Base-by-base conservation (phyloP, 2,888 invertebrate genomes). In the Stictocephala bisonia region DNA sequence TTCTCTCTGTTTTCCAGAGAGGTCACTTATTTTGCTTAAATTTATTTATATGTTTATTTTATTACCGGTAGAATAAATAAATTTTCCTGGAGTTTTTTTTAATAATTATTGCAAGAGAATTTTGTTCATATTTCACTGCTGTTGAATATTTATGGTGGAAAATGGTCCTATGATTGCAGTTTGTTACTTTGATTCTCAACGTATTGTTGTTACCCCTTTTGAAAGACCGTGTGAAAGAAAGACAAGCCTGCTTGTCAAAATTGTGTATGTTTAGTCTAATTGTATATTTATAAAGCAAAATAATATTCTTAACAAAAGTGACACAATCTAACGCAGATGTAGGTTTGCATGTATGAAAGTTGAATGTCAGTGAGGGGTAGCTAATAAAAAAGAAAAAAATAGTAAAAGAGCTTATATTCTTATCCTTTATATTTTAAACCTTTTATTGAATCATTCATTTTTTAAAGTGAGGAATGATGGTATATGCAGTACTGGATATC, bases 321-420 rank as follows among this genome's bases (percentile, higher is more conserved):
- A 69, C 69, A 69, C 69, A 69, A 56, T 69, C 69, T 69, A 69
- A 69, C 41, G 69, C 40, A 69, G 69, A 69, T 69, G 69, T 69
- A 69, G 69, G 56, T 69, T 69, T 69, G 53, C 53, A 53, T 69
- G 69, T 56, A 56, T 69, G 69, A 60, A 18, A 31, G 51, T 20
- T 1, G 68, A 35, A 51, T 51, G 68, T 69, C 50, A 31, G 68
- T 27, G 51, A 26, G 69, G 69, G 69, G 69, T 69, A 69, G 69
- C 69, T 69, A 69, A 69, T 69, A 69, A 69, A 69, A 53, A 68
- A 6, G 48, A 31, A 69, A 69, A n/a, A n/a, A n/a, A n/a, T n/a
- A n/a, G n/a, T n/a, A n/a, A n/a, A n/a, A n/a, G n/a, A n/a, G n/a
- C n/a, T n/a, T n/a, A n/a, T n/a, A n/a, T n/a, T n/a, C n/a, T n/a